Conservation (phyloP, 1,140 invertebrate genomes). For the Prorops nasuta region DNA sequence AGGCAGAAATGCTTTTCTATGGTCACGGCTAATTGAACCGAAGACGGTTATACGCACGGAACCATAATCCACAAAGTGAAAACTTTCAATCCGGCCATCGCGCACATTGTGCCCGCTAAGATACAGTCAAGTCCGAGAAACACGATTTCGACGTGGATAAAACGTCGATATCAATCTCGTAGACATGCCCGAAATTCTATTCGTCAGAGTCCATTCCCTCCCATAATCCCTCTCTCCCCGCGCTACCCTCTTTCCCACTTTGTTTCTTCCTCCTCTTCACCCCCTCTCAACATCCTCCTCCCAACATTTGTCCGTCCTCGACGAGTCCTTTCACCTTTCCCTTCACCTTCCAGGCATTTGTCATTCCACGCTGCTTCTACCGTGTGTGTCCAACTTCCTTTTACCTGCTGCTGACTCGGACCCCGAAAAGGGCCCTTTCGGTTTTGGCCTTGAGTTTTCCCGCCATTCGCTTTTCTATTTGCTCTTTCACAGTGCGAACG, state of each 20-base stretch:
- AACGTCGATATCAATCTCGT: conserved; percentile 19
- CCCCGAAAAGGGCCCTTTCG: conserved; percentile 34
- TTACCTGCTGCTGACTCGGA: conserved; percentile 40
- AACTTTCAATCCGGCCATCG: too few relatives aligned
- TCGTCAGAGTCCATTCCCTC: neutral
- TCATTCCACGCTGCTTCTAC: conserved; percentile 45
- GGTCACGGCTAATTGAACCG: too few relatives aligned
- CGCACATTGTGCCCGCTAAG: too few relatives aligned
- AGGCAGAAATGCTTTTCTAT: too few relatives aligned
- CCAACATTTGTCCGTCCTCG: conserved; percentile 6
- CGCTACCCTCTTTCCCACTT: conserved; percentile 3
- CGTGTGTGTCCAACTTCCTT: conserved; percentile 38
- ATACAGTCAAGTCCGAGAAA: too few relatives aligned
- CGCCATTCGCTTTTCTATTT: neutral
- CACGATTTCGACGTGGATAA: neutral
- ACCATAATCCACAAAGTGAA: too few relatives aligned
- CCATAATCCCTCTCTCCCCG: neutral
- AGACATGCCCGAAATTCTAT: conserved; percentile 19
- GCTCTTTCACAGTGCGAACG: too few relatives aligned
- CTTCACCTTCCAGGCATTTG: conserved; percentile 45
- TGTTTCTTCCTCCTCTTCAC: conserved; percentile 5
- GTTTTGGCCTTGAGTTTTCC: conserved; percentile 35
- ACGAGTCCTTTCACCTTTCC: conserved; percentile 47
- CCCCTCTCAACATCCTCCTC: too few relatives aligned
- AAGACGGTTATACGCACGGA: too few relatives aligned